Evolutionary conservation across 2,888 invertebrate species (phyloP).

Genomic region (Chirona hameri): DNA sequence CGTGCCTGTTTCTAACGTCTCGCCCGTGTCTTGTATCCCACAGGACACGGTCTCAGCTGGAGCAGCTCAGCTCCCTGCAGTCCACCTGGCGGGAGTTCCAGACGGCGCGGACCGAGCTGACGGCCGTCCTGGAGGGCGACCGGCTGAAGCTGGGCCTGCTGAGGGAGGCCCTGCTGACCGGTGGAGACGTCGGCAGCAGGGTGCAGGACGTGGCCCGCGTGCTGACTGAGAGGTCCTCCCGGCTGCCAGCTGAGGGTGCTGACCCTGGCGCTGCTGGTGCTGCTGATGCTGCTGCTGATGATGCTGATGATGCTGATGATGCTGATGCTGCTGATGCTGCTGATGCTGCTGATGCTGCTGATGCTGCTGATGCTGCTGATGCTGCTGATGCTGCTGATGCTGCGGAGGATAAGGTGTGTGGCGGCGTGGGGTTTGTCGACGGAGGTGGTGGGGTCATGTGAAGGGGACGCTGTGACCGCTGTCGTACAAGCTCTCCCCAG

Average conservation of each 20-base stretch:
- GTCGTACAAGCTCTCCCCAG: no score
- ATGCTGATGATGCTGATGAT: no score
- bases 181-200: constrained; percentile 43
- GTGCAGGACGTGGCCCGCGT: constrained; percentile 37
- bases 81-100: constrained; percentile 71
- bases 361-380: no score
- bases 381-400: no score
- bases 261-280: neutral
- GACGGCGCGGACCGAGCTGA: constrained; percentile 68
- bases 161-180: constrained; percentile 49
- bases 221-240: neutral
- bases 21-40: neutral
- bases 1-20: neutral
- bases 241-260: neutral
- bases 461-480: no score
- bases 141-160: constrained; percentile 54
- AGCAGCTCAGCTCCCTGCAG: constrained; percentile 36
- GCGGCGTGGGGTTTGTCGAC: no score
- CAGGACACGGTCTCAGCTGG: constrained; percentile 36
- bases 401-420: no score
- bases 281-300: no score
- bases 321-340: no score
- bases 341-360: no score
- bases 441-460: no score
- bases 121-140: constrained; percentile 70